Evolutionary conservation across 2,113 vertebrate species (phyloP).

Genomic region (Toxotes chatareus): DNA sequence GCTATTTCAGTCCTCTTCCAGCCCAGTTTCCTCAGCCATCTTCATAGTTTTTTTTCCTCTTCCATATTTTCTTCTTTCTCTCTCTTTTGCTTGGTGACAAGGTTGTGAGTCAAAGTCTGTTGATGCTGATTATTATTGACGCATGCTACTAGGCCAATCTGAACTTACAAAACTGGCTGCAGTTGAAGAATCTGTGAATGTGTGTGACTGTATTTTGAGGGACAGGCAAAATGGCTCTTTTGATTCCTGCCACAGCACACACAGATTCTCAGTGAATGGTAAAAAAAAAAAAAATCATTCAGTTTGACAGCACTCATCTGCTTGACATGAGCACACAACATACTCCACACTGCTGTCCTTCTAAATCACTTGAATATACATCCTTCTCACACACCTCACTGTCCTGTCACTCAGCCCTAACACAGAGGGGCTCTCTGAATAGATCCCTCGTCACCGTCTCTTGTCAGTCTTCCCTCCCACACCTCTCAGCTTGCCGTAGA

Average conservation of each 20-base stretch:
- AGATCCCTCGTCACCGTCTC: constrained; percentile 46
- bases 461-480: constrained; percentile 73
- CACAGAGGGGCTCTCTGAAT: constrained; percentile 45
- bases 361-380: constrained; percentile 41
- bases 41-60: constrained; percentile 22
- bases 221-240: constrained; percentile 25
- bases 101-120: constrained; percentile 45
- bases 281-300: constrained; percentile 10
- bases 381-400: constrained; percentile 32
- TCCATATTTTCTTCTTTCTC: background rate
- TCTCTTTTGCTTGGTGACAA: constrained; percentile 35
- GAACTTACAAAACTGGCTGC: constrained; percentile 10
- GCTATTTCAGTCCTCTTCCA: constrained; percentile 72
- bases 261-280: background rate
- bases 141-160: constrained; percentile 2
- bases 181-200: background rate
- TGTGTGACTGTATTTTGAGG: constrained; percentile 21
- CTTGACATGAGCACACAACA: constrained; percentile 18
- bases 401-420: constrained; percentile 63
- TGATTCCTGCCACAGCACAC: constrained; percentile 4
- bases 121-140: constrained; percentile 46
- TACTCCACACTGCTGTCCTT: constrained; percentile 9
- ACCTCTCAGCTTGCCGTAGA: constrained; percentile 54
- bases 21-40: constrained; percentile 62
- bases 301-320: constrained; percentile 35